Base-by-base conservation (phyloP, 2,888 invertebrate genomes). In the Chironomus tentans region DNA sequence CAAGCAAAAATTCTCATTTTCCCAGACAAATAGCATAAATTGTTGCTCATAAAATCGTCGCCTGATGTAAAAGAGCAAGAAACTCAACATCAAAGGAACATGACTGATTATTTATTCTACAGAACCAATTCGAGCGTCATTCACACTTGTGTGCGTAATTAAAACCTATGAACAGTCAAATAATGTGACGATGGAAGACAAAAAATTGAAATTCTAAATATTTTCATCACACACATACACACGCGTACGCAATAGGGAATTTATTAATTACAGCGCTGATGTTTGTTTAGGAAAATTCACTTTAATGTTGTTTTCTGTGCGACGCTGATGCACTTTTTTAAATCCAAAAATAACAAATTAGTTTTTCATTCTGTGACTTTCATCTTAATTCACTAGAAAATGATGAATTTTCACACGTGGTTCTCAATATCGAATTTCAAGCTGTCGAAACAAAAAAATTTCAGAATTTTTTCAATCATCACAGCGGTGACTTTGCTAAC, bases 351-450 rank as follows among this genome's bases (percentile, higher is more conserved):
- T 56, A 56, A 56, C 56, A 56, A 56, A 18, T 38, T 38, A 10
- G 38, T 38, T 38, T 38, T 38, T 38, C 28, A 38, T 10, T 38
- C 38, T 38, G 38, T 38, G 38, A 38, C 38, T 38, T 38, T 38
- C 10, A 38, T 38, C 38, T 38, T 10, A 38, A 38, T 38, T 38
- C 10, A 38, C 56, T 7, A 56, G 28, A 38, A 56, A 56, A 56
- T 56, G 56, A 56, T 18, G 56, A 56, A 65, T 65, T 65, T 65
- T 65, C n/a, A 65, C 65, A 24, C 65, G 65, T 65, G 65, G 21
- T 65, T 3, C 18, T 18, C 65, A 65, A 18, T 65, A 65, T 65
- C 65, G 24, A 65, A 24, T 65, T 65, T 65, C 65, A 22, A 13
- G 7, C 18, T 15, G 18, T 56, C 56, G 18, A 56, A 15, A n/a